Evolutionary conservation across 2,113 vertebrate genomes (phyloP), one percentile per base, ranked within the genome.

Genomic region (Bubo scandiacus): DNA sequence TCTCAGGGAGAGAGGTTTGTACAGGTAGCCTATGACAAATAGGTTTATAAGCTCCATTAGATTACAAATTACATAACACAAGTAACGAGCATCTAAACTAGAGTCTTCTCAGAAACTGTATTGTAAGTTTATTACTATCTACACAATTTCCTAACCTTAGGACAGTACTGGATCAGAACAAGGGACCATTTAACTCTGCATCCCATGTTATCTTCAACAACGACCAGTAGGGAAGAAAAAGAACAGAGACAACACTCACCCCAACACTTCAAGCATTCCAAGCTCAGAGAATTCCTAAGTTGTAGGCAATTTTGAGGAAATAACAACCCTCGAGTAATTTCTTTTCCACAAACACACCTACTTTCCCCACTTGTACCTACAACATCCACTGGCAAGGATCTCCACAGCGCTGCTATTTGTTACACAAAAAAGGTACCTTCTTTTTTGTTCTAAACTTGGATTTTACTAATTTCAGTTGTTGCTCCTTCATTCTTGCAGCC

Each of bases 11-110:
- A 0, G 29, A 75, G 42, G 18, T 59, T 21, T 58, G 58, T 9
- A 43, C 49, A 75, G 23, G n/a, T 0, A 63, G 20, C 29, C 32
- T 42, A 5, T 15, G 12, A 18, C 9, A 72, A 47, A 73, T 0
- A 21, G 13, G 36, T 34, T 72, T 47, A 23, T n/a, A 40, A 57
- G 0, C 49, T 61, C 49, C 27, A 29, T 43, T 15, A 65, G 5
- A 22, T 23, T 43, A 52, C 6, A 94, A 55, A 30, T 26, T 8
- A 42, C 29, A 12, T 6, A 34, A 15, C 6, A 30, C 30, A 71
- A 58, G n/a, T 4, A 38, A 43, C 3, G 9, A 17, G 18, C 22
- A 32, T 7, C 26, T 25, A 43, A 34, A 45, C 79, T 27, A 21
- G 18, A 66, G 6, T 12, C 9, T 36, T 43, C 47, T 65, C 58